Evolutionary conservation across 2,113 vertebrate species (phyloP).

Genomic region (Varanus komodoensis): DNA sequence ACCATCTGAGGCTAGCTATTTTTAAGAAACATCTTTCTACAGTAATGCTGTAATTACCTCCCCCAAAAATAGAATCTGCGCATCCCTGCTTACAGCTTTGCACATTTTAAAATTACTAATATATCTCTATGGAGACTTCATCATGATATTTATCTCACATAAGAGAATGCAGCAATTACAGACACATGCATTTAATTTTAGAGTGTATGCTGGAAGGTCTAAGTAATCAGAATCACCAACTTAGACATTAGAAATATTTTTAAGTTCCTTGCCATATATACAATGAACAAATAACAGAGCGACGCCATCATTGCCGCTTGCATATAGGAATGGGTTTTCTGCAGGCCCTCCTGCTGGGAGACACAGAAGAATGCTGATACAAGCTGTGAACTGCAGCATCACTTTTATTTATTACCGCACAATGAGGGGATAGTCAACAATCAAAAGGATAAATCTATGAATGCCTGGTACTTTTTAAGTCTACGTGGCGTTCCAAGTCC

Average conservation of each 20-base stretch:
- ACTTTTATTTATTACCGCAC: neutral
- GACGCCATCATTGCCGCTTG: neutral
- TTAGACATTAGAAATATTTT: slow-evolving; percentile 38
- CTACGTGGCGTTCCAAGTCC: neutral
- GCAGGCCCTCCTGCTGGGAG: neutral
- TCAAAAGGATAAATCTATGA: neutral
- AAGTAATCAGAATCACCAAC: slow-evolving; percentile 15
- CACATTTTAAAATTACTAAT: slow-evolving; percentile 52
- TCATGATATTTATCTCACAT: slow-evolving; percentile 39
- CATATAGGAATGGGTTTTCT: neutral
- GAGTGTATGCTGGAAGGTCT: neutral
- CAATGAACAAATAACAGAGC: neutral
- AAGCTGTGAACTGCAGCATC: neutral
- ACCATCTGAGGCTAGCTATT: slow-evolving; percentile 76
- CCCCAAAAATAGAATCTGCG: slow-evolving; percentile 70
- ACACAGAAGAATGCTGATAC: neutral
- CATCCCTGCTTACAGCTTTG: slow-evolving; percentile 54
- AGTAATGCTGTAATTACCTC: slow-evolving; percentile 73
- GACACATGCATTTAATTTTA: slow-evolving; percentile 40
- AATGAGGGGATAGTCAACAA: too few species aligned
- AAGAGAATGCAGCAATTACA: slow-evolving; percentile 45
- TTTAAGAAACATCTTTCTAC: slow-evolving; percentile 69
- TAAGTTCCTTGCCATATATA: slow-evolving; percentile 16
- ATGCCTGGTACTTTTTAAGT: neutral
- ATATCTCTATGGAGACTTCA: slow-evolving; percentile 35